Evolutionary conservation across 2,797 vertebrate species (phyloP).

Genomic region (Anas acuta): DNA sequence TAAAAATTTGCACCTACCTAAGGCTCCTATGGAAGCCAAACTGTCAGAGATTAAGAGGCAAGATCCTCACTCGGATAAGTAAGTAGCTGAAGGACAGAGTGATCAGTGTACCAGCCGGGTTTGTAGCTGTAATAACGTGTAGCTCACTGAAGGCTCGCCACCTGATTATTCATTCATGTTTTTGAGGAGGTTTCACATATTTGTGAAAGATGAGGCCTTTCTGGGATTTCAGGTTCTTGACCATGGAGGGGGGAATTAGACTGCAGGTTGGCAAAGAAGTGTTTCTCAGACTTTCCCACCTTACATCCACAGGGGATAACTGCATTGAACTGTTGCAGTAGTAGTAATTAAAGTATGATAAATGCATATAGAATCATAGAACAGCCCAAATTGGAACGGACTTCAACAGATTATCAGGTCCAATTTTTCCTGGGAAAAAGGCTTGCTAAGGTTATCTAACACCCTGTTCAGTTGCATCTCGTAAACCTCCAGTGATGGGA

Average conservation of each 20-base stretch:
- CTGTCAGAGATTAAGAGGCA: not conserved
- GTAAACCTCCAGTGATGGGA: not conserved
- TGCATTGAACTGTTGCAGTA: not conserved
- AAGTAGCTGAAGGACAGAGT: not conserved
- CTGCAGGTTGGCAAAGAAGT: not conserved
- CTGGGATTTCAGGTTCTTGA: not conserved
- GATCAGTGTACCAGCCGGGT: not conserved
- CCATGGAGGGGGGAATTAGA: not conserved
- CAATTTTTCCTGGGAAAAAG: not conserved
- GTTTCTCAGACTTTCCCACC: not conserved
- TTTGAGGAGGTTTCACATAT: not conserved
- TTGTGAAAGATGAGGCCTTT: not conserved
- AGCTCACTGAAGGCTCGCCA: not conserved
- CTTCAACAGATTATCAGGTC: not conserved
- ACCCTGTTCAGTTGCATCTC: not conserved
- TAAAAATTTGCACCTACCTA: not conserved
- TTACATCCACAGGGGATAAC: not conserved
- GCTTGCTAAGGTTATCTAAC: not conserved
- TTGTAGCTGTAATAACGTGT: not conserved
- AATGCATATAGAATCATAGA: not conserved
- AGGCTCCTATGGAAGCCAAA: not conserved
- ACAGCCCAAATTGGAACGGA: not conserved
- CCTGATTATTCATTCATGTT: not conserved
- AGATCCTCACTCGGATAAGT: not conserved
- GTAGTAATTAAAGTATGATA: not conserved